These are phyloP conservation scores for Aradophagus sp. DNA, from an alignment of 1,140 invertebrate species.

Conservation along the genomic window DNA sequence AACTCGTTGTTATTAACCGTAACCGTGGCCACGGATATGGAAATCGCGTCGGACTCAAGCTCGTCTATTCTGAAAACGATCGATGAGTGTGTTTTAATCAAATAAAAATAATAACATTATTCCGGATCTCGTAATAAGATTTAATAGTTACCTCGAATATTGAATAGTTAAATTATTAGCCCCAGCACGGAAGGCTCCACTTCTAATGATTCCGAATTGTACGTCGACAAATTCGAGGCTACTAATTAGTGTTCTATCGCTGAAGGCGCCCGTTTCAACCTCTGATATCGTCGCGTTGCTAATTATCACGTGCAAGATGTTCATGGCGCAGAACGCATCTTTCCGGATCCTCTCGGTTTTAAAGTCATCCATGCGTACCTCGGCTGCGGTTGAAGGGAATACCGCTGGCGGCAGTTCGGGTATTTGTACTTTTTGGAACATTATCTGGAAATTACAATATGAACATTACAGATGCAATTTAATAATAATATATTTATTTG, in stretches of 20 bases:
- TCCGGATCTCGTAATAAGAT: slow-evolving; percentile 9
- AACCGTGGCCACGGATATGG: slow-evolving; percentile 78
- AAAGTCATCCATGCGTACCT: slow-evolving; percentile 78
- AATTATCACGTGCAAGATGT: slow-evolving; percentile 78
- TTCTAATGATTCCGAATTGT: slow-evolving; percentile 75
- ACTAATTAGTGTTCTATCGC: slow-evolving; percentile 78
- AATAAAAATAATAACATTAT: no score
- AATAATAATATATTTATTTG: not conserved
- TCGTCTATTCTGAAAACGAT: slow-evolving; percentile 77
- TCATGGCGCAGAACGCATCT: slow-evolving; percentile 80
- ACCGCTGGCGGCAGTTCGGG: slow-evolving; percentile 77
- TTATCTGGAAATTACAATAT: slow-evolving; percentile 79
- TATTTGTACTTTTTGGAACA: slow-evolving; percentile 78
- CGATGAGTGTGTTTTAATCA: no score
- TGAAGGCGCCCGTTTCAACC: slow-evolving; percentile 80
- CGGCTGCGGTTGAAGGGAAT: slow-evolving; percentile 79
- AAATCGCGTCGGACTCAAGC: slow-evolving; percentile 78
- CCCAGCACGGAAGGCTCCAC: slow-evolving; percentile 79
- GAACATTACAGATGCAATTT: no score
- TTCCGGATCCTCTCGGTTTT: slow-evolving; percentile 76
- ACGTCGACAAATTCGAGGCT: slow-evolving; percentile 79
- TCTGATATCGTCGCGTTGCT: slow-evolving; percentile 78
- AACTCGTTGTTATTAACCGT: slow-evolving; percentile 79
- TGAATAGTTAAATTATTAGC: slow-evolving; percentile 80
- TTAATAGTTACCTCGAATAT: slow-evolving; percentile 77